These are phyloP conservation scores for Coluber constrictor DNA, from an alignment of 2,797 vertebrate genomes.

Conservation along the genomic window DNA sequence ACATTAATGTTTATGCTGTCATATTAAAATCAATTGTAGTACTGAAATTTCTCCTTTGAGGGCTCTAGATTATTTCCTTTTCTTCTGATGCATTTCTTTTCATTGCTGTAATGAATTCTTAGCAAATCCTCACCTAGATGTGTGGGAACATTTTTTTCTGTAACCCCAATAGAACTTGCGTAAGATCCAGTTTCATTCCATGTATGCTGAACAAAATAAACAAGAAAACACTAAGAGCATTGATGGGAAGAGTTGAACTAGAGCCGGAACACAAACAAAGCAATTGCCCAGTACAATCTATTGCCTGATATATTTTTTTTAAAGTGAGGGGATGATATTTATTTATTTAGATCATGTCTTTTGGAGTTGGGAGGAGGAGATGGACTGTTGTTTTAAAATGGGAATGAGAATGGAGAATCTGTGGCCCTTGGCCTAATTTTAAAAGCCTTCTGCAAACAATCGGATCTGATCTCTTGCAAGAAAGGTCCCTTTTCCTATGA, in stretches of 20 bases:
- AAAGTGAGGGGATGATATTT: not conserved
- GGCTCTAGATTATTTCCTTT: not conserved
- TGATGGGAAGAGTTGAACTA: not conserved
- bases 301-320: not conserved
- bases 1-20: not conserved
- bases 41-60: not conserved
- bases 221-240: not conserved
- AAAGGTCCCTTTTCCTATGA: not conserved
- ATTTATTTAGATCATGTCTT: not conserved
- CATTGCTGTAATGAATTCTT: not conserved
- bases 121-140: not conserved
- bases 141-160: not conserved
- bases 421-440: not conserved
- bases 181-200: not conserved
- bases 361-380: not conserved
- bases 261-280: not conserved
- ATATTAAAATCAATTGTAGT: not conserved
- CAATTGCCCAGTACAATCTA: not conserved
- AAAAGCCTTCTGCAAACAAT: not conserved
- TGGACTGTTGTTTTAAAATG: not conserved
- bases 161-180: not conserved
- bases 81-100: not conserved
- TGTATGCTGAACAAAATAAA: not conserved
- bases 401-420: not conserved
- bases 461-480: not conserved